phyloP scores from a whole-genome alignment of 2,888 invertebrate species.

The Drosophila mulleri region DNA sequence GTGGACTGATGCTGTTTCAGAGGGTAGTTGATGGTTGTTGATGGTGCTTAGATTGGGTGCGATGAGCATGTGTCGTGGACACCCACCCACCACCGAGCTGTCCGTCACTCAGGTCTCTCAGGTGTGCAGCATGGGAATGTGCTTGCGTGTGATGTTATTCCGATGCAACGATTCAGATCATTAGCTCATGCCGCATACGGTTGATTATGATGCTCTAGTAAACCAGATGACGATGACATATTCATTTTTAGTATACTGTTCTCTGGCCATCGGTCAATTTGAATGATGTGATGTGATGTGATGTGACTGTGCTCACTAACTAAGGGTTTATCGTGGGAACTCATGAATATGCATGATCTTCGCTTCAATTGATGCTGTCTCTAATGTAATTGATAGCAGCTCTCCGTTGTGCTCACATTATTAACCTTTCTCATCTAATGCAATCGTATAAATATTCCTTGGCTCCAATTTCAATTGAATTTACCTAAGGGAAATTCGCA shows the following conservation, averaged over 20 bases:
- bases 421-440: constrained; percentile 32
- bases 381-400: constrained; percentile 21
- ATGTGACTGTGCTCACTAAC: constrained; percentile 2
- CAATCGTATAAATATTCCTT: background rate
- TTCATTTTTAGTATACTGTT: constrained; percentile 57
- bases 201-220: constrained; percentile 70
- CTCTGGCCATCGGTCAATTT: constrained; percentile 37
- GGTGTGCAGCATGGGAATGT: constrained; percentile 80
- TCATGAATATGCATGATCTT: constrained; percentile 59
- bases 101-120: constrained; percentile 42
- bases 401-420: background rate
- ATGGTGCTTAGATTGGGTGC: constrained; percentile 55
- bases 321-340: constrained; percentile 71
- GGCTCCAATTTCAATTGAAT: constrained; percentile 23
- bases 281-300: constrained; percentile 29
- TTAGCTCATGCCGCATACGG: constrained; percentile 44
- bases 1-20: constrained; percentile 21
- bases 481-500: constrained; percentile 23
- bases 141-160: constrained; percentile 79
- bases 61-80: constrained; percentile 17
- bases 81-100: constrained; percentile 42
- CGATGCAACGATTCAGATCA: constrained; percentile 50
- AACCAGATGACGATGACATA: constrained; percentile 83
- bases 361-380: constrained; percentile 42
- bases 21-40: constrained; percentile 27